Evolutionary conservation across 2,113 vertebrate genomes (phyloP), one percentile per base, ranked within the genome.

Genomic region (Chamaea fasciata): DNA sequence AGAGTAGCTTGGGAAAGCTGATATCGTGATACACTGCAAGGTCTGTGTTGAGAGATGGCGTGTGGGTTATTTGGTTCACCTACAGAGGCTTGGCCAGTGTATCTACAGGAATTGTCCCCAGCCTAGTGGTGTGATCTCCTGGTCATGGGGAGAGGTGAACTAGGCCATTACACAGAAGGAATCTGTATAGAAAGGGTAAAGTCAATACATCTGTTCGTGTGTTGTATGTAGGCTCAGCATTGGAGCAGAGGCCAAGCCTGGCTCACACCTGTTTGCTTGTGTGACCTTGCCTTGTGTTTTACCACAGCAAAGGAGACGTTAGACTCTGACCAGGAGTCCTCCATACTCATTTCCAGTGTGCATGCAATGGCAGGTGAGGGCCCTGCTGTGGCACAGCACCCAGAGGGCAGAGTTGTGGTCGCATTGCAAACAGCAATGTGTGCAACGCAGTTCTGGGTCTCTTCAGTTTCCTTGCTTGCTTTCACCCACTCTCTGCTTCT

Each of bases 1-100:
- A 89, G 55, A 81, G 68, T 59, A 60, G 82, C 68, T 65, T 86
- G 85, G 90, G 59, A 53, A 89, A 83, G 87, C 84, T 92, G 78
- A 26, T 85, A 37, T 22, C 87, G 14, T 64, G 75, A 52, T 33
- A 90, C 16, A 15, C 60, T 6, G 59, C 60, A 52, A 83, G 46
- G 70, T 49, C 67, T 69, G 3, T 10, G 33, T 57, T 65, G 59
- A 52, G 85, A 62, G 75, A 20, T 10, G 44, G 27, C 4, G 35
- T 2, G 3, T 4, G 27, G n/a, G 31, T 89, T 62, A 14, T 53
- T 87, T 68, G 60, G 67, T 39, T 71, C 87, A 62, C n/a, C 0
- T 0, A 18, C 20, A 37, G 47, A 82, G 57, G 9, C 68, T 78
- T 79, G n/a, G 65, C 49, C 15, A 2, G 3, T 2, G n/a, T 20